A percentile compares a stretch with the other conserved stretches of the same genome.
Evolutionary conservation across 2,797 vertebrate genomes (phyloP).

Genomic region (Peromyscus eremicus): DNA sequence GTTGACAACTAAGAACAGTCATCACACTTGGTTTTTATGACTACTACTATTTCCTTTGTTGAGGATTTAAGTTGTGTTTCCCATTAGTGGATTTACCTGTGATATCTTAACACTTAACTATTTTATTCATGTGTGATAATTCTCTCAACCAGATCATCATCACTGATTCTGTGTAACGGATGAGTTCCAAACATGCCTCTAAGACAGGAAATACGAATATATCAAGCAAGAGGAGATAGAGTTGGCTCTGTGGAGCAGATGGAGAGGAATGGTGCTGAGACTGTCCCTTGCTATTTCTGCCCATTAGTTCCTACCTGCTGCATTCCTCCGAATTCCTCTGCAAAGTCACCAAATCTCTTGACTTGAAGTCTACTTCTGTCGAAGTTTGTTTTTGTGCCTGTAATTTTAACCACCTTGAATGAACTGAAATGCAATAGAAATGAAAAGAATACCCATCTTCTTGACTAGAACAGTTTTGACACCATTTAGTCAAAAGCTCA

Average conservation of each 20-base stretch:
- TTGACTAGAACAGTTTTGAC: background rate
- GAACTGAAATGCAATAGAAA: background rate
- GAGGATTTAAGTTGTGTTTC: background rate
- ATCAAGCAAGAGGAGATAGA: background rate
- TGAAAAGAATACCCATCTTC: background rate
- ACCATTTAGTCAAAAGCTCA: background rate
- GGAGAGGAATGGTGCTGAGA: background rate
- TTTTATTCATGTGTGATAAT: background rate
- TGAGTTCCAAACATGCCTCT: background rate
- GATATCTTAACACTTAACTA: background rate
- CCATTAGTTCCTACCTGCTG: background rate
- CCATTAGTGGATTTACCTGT: background rate
- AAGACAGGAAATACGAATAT: background rate
- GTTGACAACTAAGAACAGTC: background rate
- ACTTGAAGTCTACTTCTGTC: background rate
- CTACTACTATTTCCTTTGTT: background rate
- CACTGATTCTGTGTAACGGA: background rate
- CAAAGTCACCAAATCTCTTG: background rate
- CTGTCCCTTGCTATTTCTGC: background rate
- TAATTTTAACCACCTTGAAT: background rate
- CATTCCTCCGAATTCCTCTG: background rate
- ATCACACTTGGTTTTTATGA: background rate
- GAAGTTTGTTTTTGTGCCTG: background rate
- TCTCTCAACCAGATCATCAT: conserved; percentile 7
- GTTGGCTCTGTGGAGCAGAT: background rate